Percentiles rank a stretch among this genome's conserved stretches.
Evolutionary conservation across 1,140 invertebrate genomes (phyloP).

Genomic region (Maniola jurtina): DNA sequence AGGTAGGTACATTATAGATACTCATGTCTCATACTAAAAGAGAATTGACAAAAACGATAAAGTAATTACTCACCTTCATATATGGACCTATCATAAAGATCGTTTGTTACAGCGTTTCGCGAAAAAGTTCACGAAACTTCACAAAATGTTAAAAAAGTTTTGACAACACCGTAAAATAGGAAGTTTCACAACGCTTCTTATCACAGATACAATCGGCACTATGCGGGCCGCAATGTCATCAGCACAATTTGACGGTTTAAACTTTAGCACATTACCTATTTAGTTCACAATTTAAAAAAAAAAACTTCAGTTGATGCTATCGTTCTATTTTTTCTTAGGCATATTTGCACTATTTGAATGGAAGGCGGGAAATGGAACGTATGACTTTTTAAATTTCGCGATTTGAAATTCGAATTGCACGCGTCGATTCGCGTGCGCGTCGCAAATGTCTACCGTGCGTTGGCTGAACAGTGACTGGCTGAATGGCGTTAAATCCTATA

Average conservation of each 20-base stretch:
- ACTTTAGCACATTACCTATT: slow-evolving; percentile 50
- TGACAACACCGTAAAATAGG: slow-evolving; percentile 39
- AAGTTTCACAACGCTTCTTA: slow-evolving; percentile 68
- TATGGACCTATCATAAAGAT: slow-evolving; percentile 78
- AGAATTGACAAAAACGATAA: neutral
- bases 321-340: slow-evolving; percentile 73
- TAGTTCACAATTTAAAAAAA: slow-evolving; percentile 32
- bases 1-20: neutral
- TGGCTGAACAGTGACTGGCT: slow-evolving; percentile 67
- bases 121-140: slow-evolving; percentile 72
- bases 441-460: slow-evolving; percentile 57
- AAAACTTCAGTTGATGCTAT: slow-evolving; percentile 14
- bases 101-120: slow-evolving; percentile 62
- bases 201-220: slow-evolving; percentile 65
- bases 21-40: slow-evolving; percentile 10
- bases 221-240: slow-evolving; percentile 52
- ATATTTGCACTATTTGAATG: slow-evolving; percentile 51
- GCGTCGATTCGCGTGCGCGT: slow-evolving; percentile 56
- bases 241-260: slow-evolving; percentile 52
- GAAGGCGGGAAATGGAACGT: slow-evolving; percentile 41
- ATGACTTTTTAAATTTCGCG: slow-evolving; percentile 37
- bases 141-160: slow-evolving; percentile 44
- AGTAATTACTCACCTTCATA: slow-evolving; percentile 70
- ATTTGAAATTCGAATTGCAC: slow-evolving; percentile 52
- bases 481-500: slow-evolving; percentile 57